Base-by-base conservation (phyloP, 2,797 vertebrate species). In the Leptodactylus fallax region DNA sequence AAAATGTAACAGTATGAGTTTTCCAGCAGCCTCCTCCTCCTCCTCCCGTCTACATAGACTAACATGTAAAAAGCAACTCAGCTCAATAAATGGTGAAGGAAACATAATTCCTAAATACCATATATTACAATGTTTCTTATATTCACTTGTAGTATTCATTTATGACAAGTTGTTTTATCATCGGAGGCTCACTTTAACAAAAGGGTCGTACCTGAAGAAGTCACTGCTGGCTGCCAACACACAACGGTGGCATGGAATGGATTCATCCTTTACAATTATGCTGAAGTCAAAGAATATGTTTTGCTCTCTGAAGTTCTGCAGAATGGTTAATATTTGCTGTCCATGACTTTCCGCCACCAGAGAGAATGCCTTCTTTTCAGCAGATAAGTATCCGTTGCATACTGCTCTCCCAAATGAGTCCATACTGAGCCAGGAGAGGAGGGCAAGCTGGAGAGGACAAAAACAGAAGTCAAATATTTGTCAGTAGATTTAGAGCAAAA, bases 181-280 rank as follows among this genome's bases (percentile, higher is more conserved):
- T 36, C 4, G 36, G 36, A 36, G 36, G 36, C 4, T 2, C 36
- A 36, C 36, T 36, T 36, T 21, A 83, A 16, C 13, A 21, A 58
- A 7, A 27, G 5, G 58, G 19, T 21, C 19, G 90, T 95, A 97
- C 98, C 97, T 98, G 95, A 99, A 99, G 94, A 99, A 99, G 93
- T 99, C 97, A 92, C 98, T 99, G 94, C 97, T 97, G 1, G 97
- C 97, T 45, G 98, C 97, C 88, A 99, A 94, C 87, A 99, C 97
- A 91, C 98, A 98, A 84, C 98, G 96, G 91, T 99, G 98, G 87
- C 97, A 99, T n/a, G 96, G 96, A 81, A 99, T 96, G 76, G 90
- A 94, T 91, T 95, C 95, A 67, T 95, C 96, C 92, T 96, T 97
- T 87, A 98, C 96, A 27, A 94, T 93, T 90, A 99, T 97, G 90